Conservation (phyloP, 2,113 vertebrate species). For the Erinaceus europaeus region DNA sequence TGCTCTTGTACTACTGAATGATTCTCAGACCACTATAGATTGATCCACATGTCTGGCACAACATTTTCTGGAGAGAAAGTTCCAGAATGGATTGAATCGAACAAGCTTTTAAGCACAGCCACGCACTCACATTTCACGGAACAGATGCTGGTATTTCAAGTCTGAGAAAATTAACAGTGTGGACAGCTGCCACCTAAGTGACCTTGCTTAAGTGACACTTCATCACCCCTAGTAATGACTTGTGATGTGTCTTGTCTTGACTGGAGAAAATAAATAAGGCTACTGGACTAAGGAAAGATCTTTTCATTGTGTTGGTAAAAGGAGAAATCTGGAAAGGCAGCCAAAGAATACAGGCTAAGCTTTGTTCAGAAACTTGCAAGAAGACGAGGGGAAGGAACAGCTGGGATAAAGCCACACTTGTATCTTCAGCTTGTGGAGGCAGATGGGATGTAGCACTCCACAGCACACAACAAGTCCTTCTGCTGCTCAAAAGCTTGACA, state of each 20-base stretch:
- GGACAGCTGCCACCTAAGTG: conserved; percentile 33
- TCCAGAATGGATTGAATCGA: not conserved
- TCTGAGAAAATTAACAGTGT: conserved; percentile 31
- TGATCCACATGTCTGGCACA: not conserved
- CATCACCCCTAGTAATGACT: conserved; percentile 46
- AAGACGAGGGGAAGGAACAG: conserved; percentile 23
- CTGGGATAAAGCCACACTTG: conserved; percentile 69
- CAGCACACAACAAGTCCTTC: conserved; percentile 35
- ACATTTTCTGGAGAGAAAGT: not conserved
- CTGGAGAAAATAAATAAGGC: conserved; percentile 68
- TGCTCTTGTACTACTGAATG: not conserved
- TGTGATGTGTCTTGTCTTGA: conserved; percentile 50
- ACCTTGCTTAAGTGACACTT: conserved; percentile 47
- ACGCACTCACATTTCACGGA: conserved; percentile 21
- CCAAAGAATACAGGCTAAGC: conserved; percentile 73
- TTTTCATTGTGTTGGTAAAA: conserved; percentile 57
- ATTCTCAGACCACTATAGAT: not conserved
- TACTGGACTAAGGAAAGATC: conserved; percentile 56
- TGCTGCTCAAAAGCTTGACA: not conserved
- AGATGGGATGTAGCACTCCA: not conserved
- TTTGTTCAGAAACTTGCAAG: conserved; percentile 59
- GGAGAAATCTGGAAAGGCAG: conserved; percentile 55
- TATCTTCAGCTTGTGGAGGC: conserved; percentile 36
- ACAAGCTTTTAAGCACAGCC: not conserved
- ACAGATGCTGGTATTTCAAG: conserved; percentile 29